A percentile compares a stretch with the other conserved stretches of the same genome.
These are phyloP conservation scores for Emys orbicularis DNA, from an alignment of 2,797 vertebrate genomes.

Conservation along the genomic window DNA sequence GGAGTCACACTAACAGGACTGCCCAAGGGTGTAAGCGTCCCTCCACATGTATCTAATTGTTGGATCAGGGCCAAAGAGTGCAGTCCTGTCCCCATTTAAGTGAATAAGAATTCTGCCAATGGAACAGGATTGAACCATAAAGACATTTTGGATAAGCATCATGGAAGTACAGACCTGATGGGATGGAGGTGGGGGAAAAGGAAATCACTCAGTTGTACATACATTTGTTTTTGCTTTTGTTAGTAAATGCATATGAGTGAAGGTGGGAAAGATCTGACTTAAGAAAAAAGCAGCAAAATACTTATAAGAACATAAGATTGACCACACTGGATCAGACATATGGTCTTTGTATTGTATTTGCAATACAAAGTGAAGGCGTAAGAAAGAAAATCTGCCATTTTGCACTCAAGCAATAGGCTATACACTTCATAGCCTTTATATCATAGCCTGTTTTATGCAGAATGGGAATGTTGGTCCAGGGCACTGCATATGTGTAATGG, in stretches of 20 bases:
- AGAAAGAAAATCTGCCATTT: not conserved
- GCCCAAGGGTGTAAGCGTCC: not conserved
- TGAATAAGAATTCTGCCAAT: not conserved
- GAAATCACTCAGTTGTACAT: not conserved
- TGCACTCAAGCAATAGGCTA: not conserved
- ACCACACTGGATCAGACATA: not conserved
- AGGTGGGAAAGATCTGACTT: not conserved
- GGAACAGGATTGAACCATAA: not conserved
- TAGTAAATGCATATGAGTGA: not conserved
- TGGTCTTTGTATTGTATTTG: too few species aligned
- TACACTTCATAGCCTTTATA: not conserved
- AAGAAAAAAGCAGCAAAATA: not conserved
- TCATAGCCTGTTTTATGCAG: not conserved
- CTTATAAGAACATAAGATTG: not conserved
- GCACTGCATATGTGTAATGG: not conserved
- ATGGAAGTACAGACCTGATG: not conserved
- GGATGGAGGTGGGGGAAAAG: not conserved
- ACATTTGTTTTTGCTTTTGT: not conserved
- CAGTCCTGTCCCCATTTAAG: not conserved
- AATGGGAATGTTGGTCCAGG: not conserved
- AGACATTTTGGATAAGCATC: not conserved
- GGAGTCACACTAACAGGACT: not conserved
- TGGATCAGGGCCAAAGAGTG: not conserved
- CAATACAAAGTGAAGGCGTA: not conserved
- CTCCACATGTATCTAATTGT: not conserved